Percentiles rank a stretch among this genome's conserved stretches.
Conservation (phyloP, 2,797 vertebrate genomes). For the Natrix natrix region DNA sequence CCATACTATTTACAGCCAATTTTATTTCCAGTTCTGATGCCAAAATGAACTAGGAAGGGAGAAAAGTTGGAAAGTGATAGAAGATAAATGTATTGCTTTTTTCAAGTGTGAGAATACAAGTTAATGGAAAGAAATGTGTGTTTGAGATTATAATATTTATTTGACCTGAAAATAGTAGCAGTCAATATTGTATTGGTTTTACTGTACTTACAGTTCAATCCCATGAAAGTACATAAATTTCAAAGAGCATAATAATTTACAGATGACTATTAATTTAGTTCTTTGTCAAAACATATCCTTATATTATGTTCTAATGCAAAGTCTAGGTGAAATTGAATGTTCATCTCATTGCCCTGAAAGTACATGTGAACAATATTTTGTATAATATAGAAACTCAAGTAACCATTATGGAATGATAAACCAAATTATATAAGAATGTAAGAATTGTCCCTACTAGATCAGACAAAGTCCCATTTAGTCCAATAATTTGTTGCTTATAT, state of each 20-base stretch:
- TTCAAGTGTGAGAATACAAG: constrained; percentile 2
- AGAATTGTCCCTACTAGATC: background rate
- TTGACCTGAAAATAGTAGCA: constrained; percentile 1
- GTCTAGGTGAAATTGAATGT: constrained; percentile 46
- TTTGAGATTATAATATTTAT: background rate
- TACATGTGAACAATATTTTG: background rate
- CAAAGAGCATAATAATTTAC: constrained; percentile 4
- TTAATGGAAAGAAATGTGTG: background rate
- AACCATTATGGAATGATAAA: background rate
- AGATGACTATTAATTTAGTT: constrained; percentile 32
- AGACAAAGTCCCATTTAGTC: background rate
- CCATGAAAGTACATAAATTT: constrained; percentile 35
- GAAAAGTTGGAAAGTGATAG: background rate
- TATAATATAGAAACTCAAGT: background rate
- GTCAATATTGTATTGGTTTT: background rate
- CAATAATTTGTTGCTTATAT: background rate
- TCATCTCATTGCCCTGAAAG: constrained; percentile 9
- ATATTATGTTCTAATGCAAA: background rate
- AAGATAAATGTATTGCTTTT: background rate
- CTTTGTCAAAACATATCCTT: constrained; percentile 18
- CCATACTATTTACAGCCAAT: background rate
- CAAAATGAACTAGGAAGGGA: background rate
- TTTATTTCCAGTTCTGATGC: background rate
- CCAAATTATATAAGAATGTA: background rate
- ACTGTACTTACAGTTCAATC: constrained; percentile 40